phyloP scores from a whole-genome alignment of 2,113 vertebrate species.

The Vidua chalybeata region DNA sequence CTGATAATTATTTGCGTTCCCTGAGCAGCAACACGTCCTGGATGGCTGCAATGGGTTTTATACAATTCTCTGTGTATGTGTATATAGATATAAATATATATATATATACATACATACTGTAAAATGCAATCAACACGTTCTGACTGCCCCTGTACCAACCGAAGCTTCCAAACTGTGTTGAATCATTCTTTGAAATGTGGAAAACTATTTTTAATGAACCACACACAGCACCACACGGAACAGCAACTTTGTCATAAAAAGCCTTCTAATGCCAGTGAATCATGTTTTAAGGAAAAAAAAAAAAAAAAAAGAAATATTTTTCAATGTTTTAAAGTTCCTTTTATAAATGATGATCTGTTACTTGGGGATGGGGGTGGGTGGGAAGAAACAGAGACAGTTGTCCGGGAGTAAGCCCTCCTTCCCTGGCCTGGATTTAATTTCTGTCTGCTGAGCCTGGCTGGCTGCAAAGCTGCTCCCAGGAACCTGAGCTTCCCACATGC shows the following conservation, averaged over 20 bases:
- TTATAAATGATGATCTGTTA: constrained; percentile 58
- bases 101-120: not conserved
- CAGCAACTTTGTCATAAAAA: constrained; percentile 18
- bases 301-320: constrained; percentile 47
- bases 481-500: not conserved
- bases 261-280: constrained; percentile 43
- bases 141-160: not conserved
- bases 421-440: constrained; percentile 13
- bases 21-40: not conserved
- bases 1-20: not conserved
- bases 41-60: not conserved
- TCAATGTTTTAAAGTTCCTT: constrained; percentile 59
- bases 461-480: not conserved
- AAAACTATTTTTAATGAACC: constrained; percentile 32
- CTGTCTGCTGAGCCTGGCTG: not conserved
- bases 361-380: not conserved
- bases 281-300: constrained; percentile 26
- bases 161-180: not conserved
- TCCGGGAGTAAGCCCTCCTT: not conserved
- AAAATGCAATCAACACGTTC: not conserved
- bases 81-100: not conserved
- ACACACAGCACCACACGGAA: not conserved
- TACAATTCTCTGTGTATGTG: not conserved
- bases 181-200: not conserved
- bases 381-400: not conserved